Evolutionary conservation across 1,140 invertebrate genomes (phyloP).

Genomic region (Chironomus striatipennis): DNA sequence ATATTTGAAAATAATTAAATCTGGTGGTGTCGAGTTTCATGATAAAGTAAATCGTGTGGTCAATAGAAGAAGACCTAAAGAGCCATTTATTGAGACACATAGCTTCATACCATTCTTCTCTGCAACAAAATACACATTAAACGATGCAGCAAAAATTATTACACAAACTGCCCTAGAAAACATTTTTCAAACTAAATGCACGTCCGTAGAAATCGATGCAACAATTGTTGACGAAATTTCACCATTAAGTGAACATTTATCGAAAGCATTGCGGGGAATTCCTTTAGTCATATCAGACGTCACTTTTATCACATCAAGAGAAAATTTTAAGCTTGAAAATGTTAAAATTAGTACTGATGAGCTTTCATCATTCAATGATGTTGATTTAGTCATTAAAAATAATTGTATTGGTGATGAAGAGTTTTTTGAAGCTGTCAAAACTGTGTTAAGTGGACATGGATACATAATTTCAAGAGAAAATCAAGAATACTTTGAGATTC

Average conservation of each 20-base stretch:
- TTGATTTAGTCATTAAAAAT: neutral
- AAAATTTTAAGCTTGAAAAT: neutral
- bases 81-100: conserved; percentile 63
- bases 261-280: neutral
- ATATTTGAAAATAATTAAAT: conserved; percentile 40
- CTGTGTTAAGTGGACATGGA: neutral
- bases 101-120: conserved; percentile 54
- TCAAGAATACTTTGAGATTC: neutral
- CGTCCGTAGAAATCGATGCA: neutral
- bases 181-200: neutral
- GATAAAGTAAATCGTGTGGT: conserved; percentile 75
- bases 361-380: conserved; percentile 5
- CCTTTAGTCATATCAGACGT: neutral
- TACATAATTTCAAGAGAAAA: neutral
- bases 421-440: neutral
- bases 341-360: neutral
- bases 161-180: neutral
- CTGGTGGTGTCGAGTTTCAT: conserved; percentile 74
- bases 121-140: neutral
- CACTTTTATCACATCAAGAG: neutral
- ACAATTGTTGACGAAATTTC: neutral
- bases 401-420: neutral
- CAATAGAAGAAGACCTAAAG: conserved; percentile 51
- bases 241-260: neutral
- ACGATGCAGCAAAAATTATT: neutral